phyloP scores from a whole-genome alignment of 2,113 vertebrate species.

The Strix aluco region DNA sequence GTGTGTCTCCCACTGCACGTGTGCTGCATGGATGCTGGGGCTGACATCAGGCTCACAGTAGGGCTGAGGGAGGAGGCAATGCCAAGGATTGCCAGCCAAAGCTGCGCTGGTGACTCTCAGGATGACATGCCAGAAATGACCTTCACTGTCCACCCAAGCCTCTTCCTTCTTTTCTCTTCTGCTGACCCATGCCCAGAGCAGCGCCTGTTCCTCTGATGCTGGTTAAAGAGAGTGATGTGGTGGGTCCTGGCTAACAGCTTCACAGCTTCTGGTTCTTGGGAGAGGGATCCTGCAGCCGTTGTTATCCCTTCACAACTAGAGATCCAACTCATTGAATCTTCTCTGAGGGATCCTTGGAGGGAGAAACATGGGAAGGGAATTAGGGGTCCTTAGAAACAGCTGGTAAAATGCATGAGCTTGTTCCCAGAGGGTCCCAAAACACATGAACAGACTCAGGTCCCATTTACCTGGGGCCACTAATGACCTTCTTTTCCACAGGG shows the following conservation, averaged over 20 bases:
- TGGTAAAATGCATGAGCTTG: neutral
- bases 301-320: neutral
- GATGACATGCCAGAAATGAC: neutral
- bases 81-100: neutral
- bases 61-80: neutral
- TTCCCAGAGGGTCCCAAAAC: neutral
- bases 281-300: neutral
- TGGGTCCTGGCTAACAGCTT: neutral
- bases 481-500: neutral
- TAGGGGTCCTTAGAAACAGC: neutral
- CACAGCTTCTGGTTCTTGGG: neutral
- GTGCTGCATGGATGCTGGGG: neutral
- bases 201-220: neutral
- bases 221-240: neutral
- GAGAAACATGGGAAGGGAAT: neutral
- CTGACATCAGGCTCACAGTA: too few species aligned
- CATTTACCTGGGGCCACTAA: neutral
- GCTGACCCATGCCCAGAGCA: neutral
- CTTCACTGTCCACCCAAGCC: neutral
- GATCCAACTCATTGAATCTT: accelerated
- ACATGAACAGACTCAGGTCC: neutral
- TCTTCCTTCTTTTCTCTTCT: neutral
- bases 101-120: neutral
- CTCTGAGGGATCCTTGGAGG: neutral
- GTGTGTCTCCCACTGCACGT: neutral